A percentile compares a stretch with the other conserved stretches of the same genome.
Evolutionary conservation across 64 coral and sea anemone species (phyloP).

Genomic region (Porites australiensis): DNA sequence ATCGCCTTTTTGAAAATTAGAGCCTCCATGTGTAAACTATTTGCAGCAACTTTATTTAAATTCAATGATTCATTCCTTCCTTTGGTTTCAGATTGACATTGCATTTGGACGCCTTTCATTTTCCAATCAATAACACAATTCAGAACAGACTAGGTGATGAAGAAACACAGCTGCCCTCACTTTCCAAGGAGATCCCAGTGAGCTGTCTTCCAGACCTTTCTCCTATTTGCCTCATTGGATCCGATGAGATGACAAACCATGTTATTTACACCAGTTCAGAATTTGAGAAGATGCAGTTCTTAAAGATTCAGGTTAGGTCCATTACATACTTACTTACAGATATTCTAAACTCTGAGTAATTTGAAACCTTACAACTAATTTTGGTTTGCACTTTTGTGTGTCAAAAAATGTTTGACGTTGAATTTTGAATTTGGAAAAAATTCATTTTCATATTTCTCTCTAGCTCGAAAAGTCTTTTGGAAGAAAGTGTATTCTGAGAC

Average conservation of each 20-base stretch:
- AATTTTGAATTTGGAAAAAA: too few species aligned
- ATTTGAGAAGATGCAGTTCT: slow-evolving; percentile 66
- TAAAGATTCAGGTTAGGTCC: slow-evolving; percentile 54
- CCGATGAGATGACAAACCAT: slow-evolving; percentile 9
- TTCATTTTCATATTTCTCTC: not conserved
- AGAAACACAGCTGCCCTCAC: slow-evolving; percentile 4
- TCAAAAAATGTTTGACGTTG: too few species aligned
- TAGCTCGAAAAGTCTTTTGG: slow-evolving; percentile 26
- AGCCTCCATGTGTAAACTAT: not conserved
- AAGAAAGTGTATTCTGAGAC: slow-evolving; percentile 2
- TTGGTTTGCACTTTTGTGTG: too few species aligned
- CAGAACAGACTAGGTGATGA: slow-evolving; percentile 12
- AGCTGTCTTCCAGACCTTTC: slow-evolving; percentile 61
- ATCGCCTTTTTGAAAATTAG: too few species aligned
- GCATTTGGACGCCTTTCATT: slow-evolving; percentile 75
- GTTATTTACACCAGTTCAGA: slow-evolving; percentile 81
- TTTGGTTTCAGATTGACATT: slow-evolving; percentile 46
- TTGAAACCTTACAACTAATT: too few species aligned
- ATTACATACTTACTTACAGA: not conserved
- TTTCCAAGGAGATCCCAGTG: slow-evolving; percentile 26
- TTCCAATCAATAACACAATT: slow-evolving; percentile 4
- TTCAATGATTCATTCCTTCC: not conserved
- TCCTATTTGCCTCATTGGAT: slow-evolving; percentile 58
- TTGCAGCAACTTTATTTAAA: not conserved
- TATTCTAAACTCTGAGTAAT: too few species aligned